A percentile compares a stretch with the other conserved stretches of the same genome.
These are phyloP conservation scores for Nyctibius grandis DNA, from an alignment of 2,797 vertebrate genomes.

Conservation along the genomic window DNA sequence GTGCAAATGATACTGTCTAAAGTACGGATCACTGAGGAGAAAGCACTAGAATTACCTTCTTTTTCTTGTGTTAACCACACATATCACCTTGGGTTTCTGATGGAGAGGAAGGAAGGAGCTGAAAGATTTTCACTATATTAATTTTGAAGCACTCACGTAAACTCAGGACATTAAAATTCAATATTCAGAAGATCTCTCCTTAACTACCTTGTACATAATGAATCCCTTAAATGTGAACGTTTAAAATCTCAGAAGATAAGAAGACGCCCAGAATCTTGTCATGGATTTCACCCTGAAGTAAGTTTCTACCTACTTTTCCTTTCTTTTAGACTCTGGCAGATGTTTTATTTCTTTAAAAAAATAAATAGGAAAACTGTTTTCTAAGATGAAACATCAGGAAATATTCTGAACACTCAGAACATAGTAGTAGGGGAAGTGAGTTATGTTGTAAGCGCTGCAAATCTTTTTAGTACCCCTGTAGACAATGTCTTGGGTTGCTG, in stretches of 20 bases:
- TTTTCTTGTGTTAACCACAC: not conserved
- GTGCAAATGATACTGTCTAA: not conserved
- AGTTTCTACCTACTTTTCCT: not conserved
- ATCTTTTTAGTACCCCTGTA: not conserved
- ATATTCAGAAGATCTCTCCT: constrained; percentile 58
- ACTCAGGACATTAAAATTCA: not conserved
- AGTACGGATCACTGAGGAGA: not conserved
- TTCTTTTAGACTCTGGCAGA: not conserved
- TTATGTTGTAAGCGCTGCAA: not conserved
- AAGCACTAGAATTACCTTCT: not conserved
- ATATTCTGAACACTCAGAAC: not conserved
- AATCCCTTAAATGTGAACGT: constrained; percentile 96
- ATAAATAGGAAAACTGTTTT: not conserved
- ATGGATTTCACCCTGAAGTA: constrained; percentile 96
- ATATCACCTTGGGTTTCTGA: not conserved
- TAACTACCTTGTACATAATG: constrained; percentile 91
- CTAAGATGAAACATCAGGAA: not conserved
- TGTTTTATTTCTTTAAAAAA: not conserved
- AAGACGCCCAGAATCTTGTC: constrained; percentile 93
- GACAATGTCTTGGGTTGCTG: not conserved
- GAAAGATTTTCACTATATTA: not conserved
- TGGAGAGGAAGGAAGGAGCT: not conserved
- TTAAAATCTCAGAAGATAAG: constrained; percentile 96
- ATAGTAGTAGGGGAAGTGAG: not conserved
- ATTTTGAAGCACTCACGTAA: not conserved